Evolutionary conservation across 2,113 vertebrate species (phyloP), one percentile per base, ranked within the genome.

Genomic region (Thalassoma bifasciatum): DNA sequence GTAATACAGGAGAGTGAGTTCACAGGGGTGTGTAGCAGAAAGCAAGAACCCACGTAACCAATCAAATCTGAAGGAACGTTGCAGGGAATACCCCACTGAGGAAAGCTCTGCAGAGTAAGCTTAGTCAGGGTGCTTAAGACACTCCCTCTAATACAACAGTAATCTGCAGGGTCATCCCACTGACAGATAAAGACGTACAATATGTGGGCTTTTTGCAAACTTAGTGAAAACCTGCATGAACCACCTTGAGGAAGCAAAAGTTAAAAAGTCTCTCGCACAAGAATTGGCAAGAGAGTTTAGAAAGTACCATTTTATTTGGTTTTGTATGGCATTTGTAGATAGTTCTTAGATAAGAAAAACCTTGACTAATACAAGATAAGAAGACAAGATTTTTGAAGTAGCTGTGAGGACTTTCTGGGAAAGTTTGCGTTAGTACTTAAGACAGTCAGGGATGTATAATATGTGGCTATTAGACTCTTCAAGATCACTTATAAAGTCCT

Each of bases 1-100:
- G 78, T 77, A 84, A 67, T 30, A 40, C 73, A 40, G 36, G 75
- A 76, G 59, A 79, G 65, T 69, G 75, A 68, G 62, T 86, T 84
- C 72, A 53, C 46, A 26, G 78, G 81, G 66, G 80, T 67, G 77
- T 63, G 49, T 75, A 69, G 58, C 77, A 59, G 66, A 63, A 68
- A 85, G 22, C 52, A 51, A n/a, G 49, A 67, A 72, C 77, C 38
- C 61, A 54, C 14, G 40, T 8, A 58, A 49, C 34, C 19, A 36
- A 52, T n/a, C 54, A 77, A 67, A 83, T 78, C 53, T 66, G 66
- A 78, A 73, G 26, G 51, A 70, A 59, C 53, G 72, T 72, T 81
- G 76, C 42, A 57, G 47, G 52, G 71, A 58, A 68, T 22, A 38
- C 22, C 46, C 64, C 9, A 46, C 2, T 44, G 40, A 69, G 67